Conservation (phyloP, 2,113 vertebrate genomes). For the Aramus guarauna region DNA sequence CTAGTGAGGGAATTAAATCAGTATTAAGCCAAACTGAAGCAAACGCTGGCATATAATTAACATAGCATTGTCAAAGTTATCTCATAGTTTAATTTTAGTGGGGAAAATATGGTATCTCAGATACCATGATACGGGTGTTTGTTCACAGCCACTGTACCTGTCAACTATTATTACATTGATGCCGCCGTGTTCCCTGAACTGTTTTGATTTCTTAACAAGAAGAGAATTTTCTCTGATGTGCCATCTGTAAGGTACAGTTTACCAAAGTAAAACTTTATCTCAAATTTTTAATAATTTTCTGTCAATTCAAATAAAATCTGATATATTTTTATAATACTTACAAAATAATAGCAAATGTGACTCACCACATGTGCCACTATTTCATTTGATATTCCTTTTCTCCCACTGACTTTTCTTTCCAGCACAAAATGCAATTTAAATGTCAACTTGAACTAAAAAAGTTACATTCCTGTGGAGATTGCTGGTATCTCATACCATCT, state of each 20-base stretch:
- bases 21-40: conserved; percentile 1
- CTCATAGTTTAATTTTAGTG: conserved; percentile 62
- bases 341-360: conserved; percentile 57
- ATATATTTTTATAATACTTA: conserved; percentile 41
- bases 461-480: conserved; percentile 5
- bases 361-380: conserved; percentile 57
- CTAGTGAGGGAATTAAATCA: background rate
- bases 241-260: conserved; percentile 52
- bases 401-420: conserved; percentile 58
- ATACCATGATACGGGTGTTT: conserved; percentile 57
- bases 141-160: conserved; percentile 65
- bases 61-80: conserved; percentile 37
- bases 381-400: conserved; percentile 53
- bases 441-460: conserved; percentile 48
- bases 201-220: conserved; percentile 59
- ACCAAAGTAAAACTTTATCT: conserved; percentile 22
- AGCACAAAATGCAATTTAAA: conserved; percentile 58
- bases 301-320: conserved; percentile 57
- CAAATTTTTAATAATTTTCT: conserved; percentile 61
- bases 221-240: conserved; percentile 57
- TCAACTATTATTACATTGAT: conserved; percentile 60
- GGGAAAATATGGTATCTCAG: conserved; percentile 60
- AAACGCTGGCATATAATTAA: background rate
- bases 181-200: conserved; percentile 59
- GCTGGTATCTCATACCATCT: background rate